A percentile compares a stretch with the other conserved stretches of the same genome.
phyloP scores from a whole-genome alignment of 2,888 invertebrate genomes.

The Nomada goodeniana region DNA sequence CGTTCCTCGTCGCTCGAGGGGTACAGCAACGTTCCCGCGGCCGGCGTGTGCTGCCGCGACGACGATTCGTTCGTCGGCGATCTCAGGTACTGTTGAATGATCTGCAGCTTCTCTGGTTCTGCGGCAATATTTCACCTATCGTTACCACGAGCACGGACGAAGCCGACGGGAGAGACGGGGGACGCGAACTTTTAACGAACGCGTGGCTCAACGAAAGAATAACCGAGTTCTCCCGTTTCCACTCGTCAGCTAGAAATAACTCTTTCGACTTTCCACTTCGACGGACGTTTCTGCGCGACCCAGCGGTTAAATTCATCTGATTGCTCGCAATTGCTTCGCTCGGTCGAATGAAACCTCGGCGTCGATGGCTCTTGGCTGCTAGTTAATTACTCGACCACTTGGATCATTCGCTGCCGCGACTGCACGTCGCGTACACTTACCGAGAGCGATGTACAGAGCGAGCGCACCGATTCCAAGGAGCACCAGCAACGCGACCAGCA shows the following conservation, averaged over 20 bases:
- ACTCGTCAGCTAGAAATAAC: conserved; percentile 35
- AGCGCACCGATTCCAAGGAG: conserved; percentile 80
- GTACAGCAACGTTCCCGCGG: conserved; percentile 7
- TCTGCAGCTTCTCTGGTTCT: conserved; percentile 82
- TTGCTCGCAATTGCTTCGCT: conserved; percentile 53
- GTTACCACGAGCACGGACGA: neutral
- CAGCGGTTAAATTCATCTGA: conserved; percentile 61
- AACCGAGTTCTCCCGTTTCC: neutral
- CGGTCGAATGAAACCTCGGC: conserved; percentile 52
- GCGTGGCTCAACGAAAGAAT: conserved; percentile 7
- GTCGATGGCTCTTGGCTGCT: neutral
- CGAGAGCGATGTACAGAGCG: conserved; percentile 82
- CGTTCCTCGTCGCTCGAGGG: neutral
- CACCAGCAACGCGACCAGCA: conserved; percentile 77
- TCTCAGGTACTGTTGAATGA: conserved; percentile 82
- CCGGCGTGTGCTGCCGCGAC: conserved; percentile 6
- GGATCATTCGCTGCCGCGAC: neutral
- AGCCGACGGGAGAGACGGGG: neutral
- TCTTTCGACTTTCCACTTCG: neutral
- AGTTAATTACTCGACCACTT: conserved; percentile 33
- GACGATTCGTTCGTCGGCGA: conserved; percentile 71
- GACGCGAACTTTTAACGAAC: neutral
- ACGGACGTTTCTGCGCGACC: conserved; percentile 38
- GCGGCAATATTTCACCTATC: neutral
- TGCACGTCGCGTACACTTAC: conserved; percentile 66